A percentile compares a stretch with the other conserved stretches of the same genome.
Evolutionary conservation across 2,113 vertebrate genomes (phyloP).

Genomic region (Nerophis ophidion): DNA sequence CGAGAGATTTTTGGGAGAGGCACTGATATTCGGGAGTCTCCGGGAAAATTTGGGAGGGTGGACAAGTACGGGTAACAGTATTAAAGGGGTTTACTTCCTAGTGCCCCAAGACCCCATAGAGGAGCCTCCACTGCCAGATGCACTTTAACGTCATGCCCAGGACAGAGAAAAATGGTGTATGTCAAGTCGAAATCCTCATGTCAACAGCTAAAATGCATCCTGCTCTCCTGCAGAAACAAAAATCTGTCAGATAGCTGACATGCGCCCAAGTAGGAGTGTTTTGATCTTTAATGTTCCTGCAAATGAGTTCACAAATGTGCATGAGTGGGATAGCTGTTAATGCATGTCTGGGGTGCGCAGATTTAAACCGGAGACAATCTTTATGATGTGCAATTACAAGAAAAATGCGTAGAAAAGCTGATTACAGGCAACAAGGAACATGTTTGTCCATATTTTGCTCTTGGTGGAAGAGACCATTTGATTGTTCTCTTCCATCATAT

Average conservation of each 20-base stretch:
- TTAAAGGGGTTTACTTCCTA: too few relatives aligned
- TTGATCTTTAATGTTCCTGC: conserved; percentile 60
- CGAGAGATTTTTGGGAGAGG: too few relatives aligned
- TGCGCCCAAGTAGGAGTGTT: conserved; percentile 44
- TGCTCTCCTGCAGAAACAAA: conserved; percentile 61
- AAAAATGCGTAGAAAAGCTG: conserved; percentile 24
- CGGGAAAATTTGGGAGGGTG: too few relatives aligned
- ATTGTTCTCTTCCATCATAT: conserved; percentile 38
- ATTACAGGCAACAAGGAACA: conserved; percentile 28
- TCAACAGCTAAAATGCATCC: conserved; percentile 63
- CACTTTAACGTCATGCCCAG: too few relatives aligned
- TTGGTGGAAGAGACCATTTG: conserved; percentile 37
- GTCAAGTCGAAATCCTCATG: conserved; percentile 59
- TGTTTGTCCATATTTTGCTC: conserved; percentile 41
- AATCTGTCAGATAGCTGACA: conserved; percentile 46
- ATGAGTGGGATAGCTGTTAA: conserved; percentile 38
- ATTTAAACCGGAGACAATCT: conserved; percentile 29
- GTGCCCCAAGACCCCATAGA: too few relatives aligned
- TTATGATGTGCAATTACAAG: conserved; percentile 30
- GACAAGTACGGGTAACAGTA: too few relatives aligned
- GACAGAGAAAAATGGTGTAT: conserved; percentile 60
- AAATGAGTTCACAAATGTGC: conserved; percentile 70
- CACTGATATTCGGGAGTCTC: too few relatives aligned
- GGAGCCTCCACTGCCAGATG: too few relatives aligned
- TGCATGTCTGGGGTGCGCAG: conserved; percentile 13